Base-by-base conservation (phyloP, 2,888 invertebrate genomes). In the Monopis laevigella region DNA sequence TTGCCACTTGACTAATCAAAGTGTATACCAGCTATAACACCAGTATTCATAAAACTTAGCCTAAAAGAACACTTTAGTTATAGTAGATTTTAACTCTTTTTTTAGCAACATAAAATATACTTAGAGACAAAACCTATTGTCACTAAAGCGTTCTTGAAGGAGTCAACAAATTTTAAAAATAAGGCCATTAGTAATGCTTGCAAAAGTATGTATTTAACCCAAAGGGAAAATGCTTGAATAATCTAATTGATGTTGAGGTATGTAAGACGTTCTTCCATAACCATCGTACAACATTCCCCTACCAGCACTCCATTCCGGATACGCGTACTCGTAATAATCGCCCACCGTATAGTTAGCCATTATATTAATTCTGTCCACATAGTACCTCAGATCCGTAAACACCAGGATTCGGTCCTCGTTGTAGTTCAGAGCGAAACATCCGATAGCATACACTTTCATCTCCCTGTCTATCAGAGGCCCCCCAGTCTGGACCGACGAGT, bases 251-350 rank as follows among this genome's bases (percentile, higher is more conserved):
- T 29, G 8, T 29, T 7, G 8, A 4, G 8, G n/a, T 4, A 29
- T 29, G 7, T 5, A 6, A n/a, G 5, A n/a, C 4, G 7, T 11
- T n/a, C n/a, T 11, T 2, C 30, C 18, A 1, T 24, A 1, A 1
- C 45, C 46, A 11, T 52, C 50, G 8, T 44, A 45, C 1, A 44
- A 5, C 8, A 2, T 5, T 3, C 35, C 29, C 4, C 43, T 16
- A 2, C 1, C 27, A 2, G 51, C 36, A 7, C 53, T 44, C 62
- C 62, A 70, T 10, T 68, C 58, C 0, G 69, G 63, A 26, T 67
- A 69, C 0, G 69, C 67, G 16, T 68, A 70, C 42, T 71, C 69
- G 21, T 71, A 71, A 40, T 71, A 71, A 7, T 56, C 49, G 0
- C 59, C 63, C 0, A 48, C 44, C 0, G 12, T 38, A 2, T 66